Evolutionary conservation across 2,888 invertebrate species (phyloP).

Genomic region (Trachelus tabidus): DNA sequence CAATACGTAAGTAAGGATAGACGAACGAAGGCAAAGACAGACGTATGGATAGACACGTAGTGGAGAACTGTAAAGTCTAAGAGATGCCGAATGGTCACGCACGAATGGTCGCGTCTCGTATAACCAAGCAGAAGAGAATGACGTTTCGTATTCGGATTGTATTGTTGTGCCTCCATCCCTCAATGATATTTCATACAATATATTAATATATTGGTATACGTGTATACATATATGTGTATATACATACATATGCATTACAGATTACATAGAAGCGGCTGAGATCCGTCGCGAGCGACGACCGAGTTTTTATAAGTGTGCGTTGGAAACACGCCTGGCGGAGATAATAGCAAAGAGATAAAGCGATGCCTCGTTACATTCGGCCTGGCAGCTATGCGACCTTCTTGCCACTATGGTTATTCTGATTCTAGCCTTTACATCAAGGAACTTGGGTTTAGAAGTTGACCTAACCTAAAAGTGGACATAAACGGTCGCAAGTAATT

Average conservation of each 20-base stretch:
- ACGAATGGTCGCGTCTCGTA: slow-evolving; percentile 28
- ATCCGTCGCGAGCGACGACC: slow-evolving; percentile 5
- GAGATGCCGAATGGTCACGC: slow-evolving; percentile 29
- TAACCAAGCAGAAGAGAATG: slow-evolving; percentile 22
- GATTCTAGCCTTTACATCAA: background rate
- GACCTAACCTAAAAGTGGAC: background rate
- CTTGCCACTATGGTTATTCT: slow-evolving; percentile 12
- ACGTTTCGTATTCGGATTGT: slow-evolving; percentile 36
- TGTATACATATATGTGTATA: background rate
- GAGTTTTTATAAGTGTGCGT: background rate
- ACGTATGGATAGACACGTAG: background rate
- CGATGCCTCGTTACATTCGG: slow-evolving; percentile 46
- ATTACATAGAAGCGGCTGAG: background rate
- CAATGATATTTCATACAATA: slow-evolving; percentile 28
- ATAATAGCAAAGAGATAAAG: slow-evolving; percentile 54
- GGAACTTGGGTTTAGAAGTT: background rate
- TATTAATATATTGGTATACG: slow-evolving; percentile 28
- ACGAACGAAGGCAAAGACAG: background rate
- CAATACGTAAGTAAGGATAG: background rate
- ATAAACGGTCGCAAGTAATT: background rate
- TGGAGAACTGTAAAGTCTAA: background rate
- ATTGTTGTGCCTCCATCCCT: slow-evolving; percentile 35
- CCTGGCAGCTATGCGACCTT: slow-evolving; percentile 26
- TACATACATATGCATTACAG: background rate
- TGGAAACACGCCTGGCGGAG: slow-evolving; percentile 32